Conservation (phyloP, 2,113 vertebrate species). For the Theristicus caerulescens region DNA sequence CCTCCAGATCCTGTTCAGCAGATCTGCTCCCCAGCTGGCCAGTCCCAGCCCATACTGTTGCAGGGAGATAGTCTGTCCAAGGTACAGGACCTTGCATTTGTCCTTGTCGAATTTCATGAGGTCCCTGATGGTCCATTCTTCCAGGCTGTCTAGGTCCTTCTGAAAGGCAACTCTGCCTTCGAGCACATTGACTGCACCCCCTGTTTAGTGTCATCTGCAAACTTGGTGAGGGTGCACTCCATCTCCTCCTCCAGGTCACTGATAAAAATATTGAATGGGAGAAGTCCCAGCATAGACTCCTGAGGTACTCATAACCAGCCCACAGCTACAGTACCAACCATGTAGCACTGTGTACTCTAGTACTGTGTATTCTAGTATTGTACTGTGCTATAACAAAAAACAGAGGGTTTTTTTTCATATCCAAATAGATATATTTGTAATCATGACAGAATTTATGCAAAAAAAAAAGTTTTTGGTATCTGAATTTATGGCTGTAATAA, state of each 20-base stretch:
- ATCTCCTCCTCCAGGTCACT: background rate
- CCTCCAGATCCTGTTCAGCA: background rate
- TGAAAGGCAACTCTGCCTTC: background rate
- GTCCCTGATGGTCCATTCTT: background rate
- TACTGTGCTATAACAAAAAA: background rate
- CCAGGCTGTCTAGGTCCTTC: background rate
- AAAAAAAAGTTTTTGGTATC: background rate
- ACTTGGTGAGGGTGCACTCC: background rate
- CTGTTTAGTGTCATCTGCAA: background rate
- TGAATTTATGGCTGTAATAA: slow-evolving; percentile 37
- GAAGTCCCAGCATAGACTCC: background rate
- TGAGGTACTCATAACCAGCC: background rate
- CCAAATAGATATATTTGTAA: background rate
- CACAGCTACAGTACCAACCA: background rate
- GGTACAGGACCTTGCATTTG: background rate
- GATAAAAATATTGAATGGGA: background rate
- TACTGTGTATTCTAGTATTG: background rate
- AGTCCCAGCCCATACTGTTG: fast-evolving
- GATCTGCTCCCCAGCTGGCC: fast-evolving
- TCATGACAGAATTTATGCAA: background rate
- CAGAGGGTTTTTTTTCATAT: background rate
- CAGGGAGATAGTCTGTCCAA: background rate
- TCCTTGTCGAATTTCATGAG: background rate
- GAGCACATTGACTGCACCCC: background rate
- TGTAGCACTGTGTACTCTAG: too few relatives aligned